These are phyloP conservation scores for Guaruba guarouba DNA, from an alignment of 2,113 vertebrate genomes.

Conservation along the genomic window DNA sequence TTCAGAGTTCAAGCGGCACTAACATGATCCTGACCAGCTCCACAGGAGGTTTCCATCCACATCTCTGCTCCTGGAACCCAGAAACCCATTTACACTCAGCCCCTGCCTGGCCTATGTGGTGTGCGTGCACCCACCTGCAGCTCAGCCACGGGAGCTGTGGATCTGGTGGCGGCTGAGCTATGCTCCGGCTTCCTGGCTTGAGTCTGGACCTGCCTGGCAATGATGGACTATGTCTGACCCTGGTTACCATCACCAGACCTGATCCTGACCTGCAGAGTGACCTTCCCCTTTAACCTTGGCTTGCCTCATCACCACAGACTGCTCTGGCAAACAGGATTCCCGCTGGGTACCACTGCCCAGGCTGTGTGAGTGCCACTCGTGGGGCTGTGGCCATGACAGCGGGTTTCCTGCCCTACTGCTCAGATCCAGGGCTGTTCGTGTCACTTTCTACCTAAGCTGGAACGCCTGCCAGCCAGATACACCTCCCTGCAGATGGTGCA, in stretches of 20 bases:
- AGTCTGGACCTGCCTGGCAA: neutral
- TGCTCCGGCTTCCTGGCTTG: neutral
- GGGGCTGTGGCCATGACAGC: neutral
- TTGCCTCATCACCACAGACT: neutral
- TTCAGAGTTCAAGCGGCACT: neutral
- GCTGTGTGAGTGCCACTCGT: neutral
- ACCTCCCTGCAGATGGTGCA: neutral
- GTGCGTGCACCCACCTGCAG: neutral
- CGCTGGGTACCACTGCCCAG: neutral
- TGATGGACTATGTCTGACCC: neutral
- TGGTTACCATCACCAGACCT: neutral
- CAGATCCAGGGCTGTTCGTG: rapidly evolving
- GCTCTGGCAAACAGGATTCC: neutral
- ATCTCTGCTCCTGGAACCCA: neutral
- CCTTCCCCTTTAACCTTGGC: neutral
- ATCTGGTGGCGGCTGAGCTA: neutral
- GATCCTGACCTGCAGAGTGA: neutral
- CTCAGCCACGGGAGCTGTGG: neutral
- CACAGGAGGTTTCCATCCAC: neutral
- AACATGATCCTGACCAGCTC: neutral
- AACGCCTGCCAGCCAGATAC: neutral
- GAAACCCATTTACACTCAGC: neutral
- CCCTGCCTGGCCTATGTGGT: neutral
- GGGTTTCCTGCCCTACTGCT: neutral
- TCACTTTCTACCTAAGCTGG: neutral